Percentiles rank a stretch among this genome's conserved stretches.
Conservation (phyloP, 2,888 invertebrate species). For the Melinaea marsaeus region DNA sequence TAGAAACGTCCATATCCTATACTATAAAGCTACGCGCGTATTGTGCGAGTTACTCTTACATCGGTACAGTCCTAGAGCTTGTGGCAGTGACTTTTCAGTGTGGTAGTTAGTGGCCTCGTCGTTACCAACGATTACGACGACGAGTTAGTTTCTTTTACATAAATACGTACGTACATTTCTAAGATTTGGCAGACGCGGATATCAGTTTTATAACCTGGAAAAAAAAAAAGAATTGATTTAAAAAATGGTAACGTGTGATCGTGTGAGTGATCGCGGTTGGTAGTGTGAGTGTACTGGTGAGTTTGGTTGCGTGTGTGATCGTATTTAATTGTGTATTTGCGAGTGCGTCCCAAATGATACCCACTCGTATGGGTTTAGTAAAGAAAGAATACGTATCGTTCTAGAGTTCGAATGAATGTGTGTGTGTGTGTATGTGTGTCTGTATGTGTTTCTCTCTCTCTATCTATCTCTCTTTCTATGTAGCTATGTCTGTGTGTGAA, state of each 20-base stretch:
- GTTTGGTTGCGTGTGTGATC: too few species aligned
- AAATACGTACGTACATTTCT: slow-evolving; percentile 34
- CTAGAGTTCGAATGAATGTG: slow-evolving; percentile 12
- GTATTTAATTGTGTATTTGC: too few species aligned
- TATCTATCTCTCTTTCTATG: slow-evolving; percentile 27
- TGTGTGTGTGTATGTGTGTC: slow-evolving; percentile 32
- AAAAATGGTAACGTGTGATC: slow-evolving; percentile 17
- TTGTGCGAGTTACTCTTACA: too few species aligned
- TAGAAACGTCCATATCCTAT: too few species aligned
- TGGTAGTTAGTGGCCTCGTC: neutral
- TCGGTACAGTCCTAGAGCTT: neutral
- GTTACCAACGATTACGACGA: neutral
- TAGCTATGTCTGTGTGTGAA: slow-evolving; percentile 10
- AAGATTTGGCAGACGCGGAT: slow-evolving; percentile 39
- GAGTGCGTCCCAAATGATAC: too few species aligned
- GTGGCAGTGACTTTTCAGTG: slow-evolving; percentile 2
- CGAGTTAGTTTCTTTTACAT: slow-evolving; percentile 2
- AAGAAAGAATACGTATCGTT: too few species aligned
- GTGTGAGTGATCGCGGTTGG: slow-evolving; percentile 19
- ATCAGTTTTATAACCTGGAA: slow-evolving; percentile 36
- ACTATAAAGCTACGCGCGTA: too few species aligned
- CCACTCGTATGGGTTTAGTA: too few species aligned
- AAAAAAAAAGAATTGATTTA: slow-evolving; percentile 20
- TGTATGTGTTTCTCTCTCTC: slow-evolving; percentile 3
- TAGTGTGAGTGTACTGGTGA: too few species aligned